Evolutionary conservation across 2,888 invertebrate genomes (phyloP).

Genomic region (Temnothorax unifasciatus): DNA sequence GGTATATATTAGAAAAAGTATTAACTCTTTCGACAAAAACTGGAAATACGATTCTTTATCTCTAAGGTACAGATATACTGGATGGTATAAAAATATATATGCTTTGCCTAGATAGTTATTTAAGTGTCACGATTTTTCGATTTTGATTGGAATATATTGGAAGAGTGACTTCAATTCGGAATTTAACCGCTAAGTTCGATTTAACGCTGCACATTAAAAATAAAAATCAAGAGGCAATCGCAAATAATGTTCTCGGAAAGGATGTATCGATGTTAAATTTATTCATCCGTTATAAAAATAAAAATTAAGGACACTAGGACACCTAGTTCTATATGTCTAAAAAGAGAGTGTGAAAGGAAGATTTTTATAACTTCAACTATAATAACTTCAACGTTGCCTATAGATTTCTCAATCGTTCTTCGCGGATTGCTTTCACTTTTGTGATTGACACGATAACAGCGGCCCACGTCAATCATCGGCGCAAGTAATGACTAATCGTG

Average conservation of each 20-base stretch:
- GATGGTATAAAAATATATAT: not conserved
- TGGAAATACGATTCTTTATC: too few species aligned
- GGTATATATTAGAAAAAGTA: too few species aligned
- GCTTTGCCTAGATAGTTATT: not conserved
- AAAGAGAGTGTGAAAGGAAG: not conserved
- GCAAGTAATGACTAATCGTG: slow-evolving; percentile 3
- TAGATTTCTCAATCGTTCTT: not conserved
- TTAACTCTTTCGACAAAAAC: too few species aligned
- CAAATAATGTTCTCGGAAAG: not conserved
- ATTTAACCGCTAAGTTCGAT: not conserved
- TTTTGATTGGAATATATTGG: too few species aligned
- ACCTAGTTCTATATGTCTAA: not conserved
- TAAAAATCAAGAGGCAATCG: not conserved
- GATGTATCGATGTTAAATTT: not conserved
- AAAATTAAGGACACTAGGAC: not conserved
- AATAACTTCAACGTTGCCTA: not conserved
- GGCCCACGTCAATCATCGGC: slow-evolving; percentile 20
- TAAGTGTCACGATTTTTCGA: not conserved
- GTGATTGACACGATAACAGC: not conserved
- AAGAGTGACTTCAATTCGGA: not conserved
- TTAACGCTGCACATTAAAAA: not conserved
- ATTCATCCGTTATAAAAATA: not conserved
- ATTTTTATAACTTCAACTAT: not conserved
- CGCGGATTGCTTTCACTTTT: slow-evolving; percentile 27
- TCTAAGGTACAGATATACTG: not conserved